Conservation (phyloP, 37 sponge, comb jelly and placozoan genomes). For the Diacarnus erythraeanus region DNA sequence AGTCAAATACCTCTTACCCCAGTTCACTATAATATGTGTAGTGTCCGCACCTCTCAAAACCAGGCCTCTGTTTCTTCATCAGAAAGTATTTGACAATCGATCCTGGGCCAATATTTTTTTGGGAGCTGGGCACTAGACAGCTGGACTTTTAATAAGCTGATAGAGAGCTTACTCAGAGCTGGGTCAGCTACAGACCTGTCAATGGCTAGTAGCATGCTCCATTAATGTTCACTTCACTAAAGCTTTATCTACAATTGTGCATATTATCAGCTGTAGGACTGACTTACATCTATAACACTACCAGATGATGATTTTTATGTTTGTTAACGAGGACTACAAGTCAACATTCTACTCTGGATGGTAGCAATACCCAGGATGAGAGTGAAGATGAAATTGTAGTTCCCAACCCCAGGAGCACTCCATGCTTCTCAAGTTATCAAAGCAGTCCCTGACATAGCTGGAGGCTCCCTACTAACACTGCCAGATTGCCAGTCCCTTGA, state of each 20-base stretch:
- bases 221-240: too few relatives aligned
- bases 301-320: not conserved
- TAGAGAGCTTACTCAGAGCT: too few relatives aligned
- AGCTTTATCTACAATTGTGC: too few relatives aligned
- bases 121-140: too few relatives aligned
- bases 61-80: not conserved
- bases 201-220: too few relatives aligned
- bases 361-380: not conserved
- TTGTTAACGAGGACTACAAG: slow-evolving; percentile 23
- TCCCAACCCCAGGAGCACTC: slow-evolving; percentile 8
- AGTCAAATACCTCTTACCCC: slow-evolving; percentile 44
- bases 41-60: slow-evolving; percentile 41
- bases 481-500: not conserved
- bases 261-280: too few relatives aligned
- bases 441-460: slow-evolving; percentile 26
- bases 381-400: not conserved
- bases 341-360: slow-evolving; percentile 14
- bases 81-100: slow-evolving; percentile 3
- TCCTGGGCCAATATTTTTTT: slow-evolving; percentile 41
- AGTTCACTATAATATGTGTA: slow-evolving; percentile 30
- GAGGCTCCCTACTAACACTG: not conserved
- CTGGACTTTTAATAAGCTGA: too few relatives aligned
- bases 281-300: too few relatives aligned
- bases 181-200: too few relatives aligned
- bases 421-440: not conserved